Evolutionary conservation across 2,113 vertebrate genomes (phyloP), one percentile per base, ranked within the genome.

Genomic region (Aspidoscelis tigris): DNA sequence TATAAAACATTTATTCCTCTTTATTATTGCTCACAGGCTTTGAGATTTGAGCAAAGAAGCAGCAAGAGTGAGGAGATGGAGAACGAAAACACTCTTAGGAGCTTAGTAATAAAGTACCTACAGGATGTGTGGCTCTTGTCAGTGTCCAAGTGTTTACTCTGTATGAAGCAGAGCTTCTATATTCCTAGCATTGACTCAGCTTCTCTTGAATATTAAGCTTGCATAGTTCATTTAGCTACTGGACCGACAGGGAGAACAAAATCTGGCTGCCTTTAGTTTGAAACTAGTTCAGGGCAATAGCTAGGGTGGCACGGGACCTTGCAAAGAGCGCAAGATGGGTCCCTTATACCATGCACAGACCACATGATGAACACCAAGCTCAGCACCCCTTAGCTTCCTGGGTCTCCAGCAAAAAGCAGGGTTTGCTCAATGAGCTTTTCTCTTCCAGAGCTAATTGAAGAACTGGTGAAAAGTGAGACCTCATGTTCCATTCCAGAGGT

Each of bases 361-460:
- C 47, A 50, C 47, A 50, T 9, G 8, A 50, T 50, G 47, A 50
- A 9, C 47, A 50, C 47, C 47, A 50, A 50, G 47, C 8, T 50
- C 47, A 50, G 47, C 47, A 50, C 47, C 47, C 5, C 47, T 50
- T 9, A 50, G 47, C 47, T 50, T 50, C 47, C 47, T 50, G 47
- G 47, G 47, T 50, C 47, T 9, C 47, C 47, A 50, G 47, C 47
- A 50, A 50, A 50, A 50, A 50, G 47, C 8, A 50, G 47, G 47
- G 8, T 9, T 50, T 50, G 47, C 47, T 9, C 47, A 50, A 50
- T 50, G 47, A 50, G 47, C 74, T 86, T 90, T 58, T 89, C 84
- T 88, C 39, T 90, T 88, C 22, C 92, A 99, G 98, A 82, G 89
- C 91, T 96, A 53, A 87, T 95, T 86, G 89, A 94, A 68, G 92